Conservation (phyloP, 2,888 invertebrate genomes). For the Polydrusus tereticollis region DNA sequence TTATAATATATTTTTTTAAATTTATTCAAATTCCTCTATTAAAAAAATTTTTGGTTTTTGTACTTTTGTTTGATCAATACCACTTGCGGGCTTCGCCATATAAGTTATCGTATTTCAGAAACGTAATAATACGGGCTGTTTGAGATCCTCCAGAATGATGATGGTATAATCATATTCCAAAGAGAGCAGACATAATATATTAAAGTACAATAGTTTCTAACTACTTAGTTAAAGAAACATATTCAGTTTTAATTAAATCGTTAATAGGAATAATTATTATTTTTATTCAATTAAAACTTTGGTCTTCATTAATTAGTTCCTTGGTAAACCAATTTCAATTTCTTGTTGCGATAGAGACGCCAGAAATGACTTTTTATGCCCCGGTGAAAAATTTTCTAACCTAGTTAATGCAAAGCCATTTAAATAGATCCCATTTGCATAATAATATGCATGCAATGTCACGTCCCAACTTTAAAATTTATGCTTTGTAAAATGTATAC, state of each 20-base stretch:
- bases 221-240: constrained; percentile 2
- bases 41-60: too few relatives aligned
- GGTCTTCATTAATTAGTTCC: background rate
- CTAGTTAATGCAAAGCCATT: background rate
- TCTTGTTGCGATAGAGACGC: background rate
- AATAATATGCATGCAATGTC: background rate
- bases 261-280: constrained; percentile 32
- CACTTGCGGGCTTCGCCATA: too few relatives aligned
- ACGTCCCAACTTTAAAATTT: too few relatives aligned
- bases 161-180: background rate
- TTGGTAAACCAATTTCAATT: background rate
- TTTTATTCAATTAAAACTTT: constrained; percentile 6
- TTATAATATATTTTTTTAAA: too few relatives aligned
- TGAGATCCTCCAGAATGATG: background rate
- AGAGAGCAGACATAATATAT: background rate
- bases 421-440: background rate
- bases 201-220: background rate
- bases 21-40: too few relatives aligned
- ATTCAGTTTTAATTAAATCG: constrained; percentile 26
- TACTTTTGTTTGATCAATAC: constrained; percentile 7
- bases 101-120: background rate
- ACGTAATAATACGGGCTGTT: background rate
- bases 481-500: background rate
- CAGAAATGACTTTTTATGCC: background rate
- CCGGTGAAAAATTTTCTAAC: background rate